Conservation (phyloP, 2,888 invertebrate species). For the Dioctria rufipes region DNA sequence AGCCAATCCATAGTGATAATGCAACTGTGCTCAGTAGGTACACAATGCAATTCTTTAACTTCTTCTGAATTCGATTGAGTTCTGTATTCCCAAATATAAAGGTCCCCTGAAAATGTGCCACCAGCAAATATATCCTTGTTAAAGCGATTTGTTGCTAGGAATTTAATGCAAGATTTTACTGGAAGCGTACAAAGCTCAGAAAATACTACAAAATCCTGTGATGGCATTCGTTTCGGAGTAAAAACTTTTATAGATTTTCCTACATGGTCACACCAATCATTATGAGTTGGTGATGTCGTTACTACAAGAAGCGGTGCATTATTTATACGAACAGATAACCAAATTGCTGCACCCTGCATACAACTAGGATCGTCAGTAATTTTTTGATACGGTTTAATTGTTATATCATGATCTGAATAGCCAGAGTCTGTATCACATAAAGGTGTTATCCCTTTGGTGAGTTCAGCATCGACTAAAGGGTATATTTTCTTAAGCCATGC, state of each 20-base stretch:
- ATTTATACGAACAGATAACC: conserved; percentile 68
- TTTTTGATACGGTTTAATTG: conserved; percentile 67
- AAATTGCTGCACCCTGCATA: conserved; percentile 65
- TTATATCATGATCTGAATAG: conserved; percentile 5
- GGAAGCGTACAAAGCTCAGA: conserved; percentile 65
- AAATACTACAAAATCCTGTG: conserved; percentile 65
- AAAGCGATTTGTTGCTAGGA: conserved; percentile 66
- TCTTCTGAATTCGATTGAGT: conserved; percentile 59
- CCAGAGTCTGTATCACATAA: conserved; percentile 56
- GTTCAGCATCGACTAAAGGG: conserved; percentile 71
- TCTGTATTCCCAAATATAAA: conserved; percentile 67
- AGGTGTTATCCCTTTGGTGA: conserved; percentile 69
- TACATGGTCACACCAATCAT: conserved; percentile 70
- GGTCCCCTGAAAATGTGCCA: conserved; percentile 68
- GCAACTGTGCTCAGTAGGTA: conserved; percentile 64
- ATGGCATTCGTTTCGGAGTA: conserved; percentile 65
- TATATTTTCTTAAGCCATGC: conserved; percentile 72
- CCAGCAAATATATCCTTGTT: conserved; percentile 69
- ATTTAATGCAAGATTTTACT: conserved; percentile 66
- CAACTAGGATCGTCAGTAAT: conserved; percentile 59
- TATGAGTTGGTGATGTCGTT: conserved; percentile 66
- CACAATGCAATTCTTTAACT: conserved; percentile 65
- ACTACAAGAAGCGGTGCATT: conserved; percentile 68
- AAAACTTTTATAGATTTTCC: conserved; percentile 66
- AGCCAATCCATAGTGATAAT: conserved; percentile 69